Evolutionary conservation across 2,797 vertebrate genomes (phyloP).

Genomic region (Taeniopygia guttata): DNA sequence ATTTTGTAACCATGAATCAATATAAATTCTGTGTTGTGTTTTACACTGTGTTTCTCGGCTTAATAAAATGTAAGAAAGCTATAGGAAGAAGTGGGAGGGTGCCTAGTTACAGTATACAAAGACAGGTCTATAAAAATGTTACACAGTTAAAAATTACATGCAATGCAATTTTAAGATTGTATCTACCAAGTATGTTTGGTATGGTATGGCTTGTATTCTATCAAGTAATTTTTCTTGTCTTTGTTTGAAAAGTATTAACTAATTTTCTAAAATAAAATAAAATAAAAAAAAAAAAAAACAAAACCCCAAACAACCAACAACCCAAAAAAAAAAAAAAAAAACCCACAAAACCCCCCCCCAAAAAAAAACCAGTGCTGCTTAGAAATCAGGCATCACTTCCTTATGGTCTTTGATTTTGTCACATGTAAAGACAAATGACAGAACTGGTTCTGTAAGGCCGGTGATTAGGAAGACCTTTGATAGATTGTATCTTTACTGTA

Average conservation of each 20-base stretch:
- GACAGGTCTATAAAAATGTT: background rate
- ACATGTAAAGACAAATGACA: background rate
- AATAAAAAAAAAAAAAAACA: too few relatives aligned
- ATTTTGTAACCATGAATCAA: fast-evolving
- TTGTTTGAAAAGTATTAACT: background rate
- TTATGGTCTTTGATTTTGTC: background rate
- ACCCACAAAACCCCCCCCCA: too few relatives aligned
- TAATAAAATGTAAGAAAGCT: background rate
- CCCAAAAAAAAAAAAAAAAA: background rate
- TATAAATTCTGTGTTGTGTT: background rate
- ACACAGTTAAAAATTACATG: background rate
- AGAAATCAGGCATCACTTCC: background rate
- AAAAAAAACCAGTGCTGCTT: background rate
- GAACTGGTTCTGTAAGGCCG: background rate
- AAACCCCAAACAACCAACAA: too few relatives aligned
- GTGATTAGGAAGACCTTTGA: background rate
- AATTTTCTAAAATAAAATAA: background rate
- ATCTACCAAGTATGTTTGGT: background rate
- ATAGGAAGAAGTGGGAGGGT: background rate
- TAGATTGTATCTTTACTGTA: background rate
- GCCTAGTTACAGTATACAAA: background rate
- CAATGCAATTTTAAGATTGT: background rate
- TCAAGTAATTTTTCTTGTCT: background rate
- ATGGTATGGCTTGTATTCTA: background rate
- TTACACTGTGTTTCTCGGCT: background rate